Evolutionary conservation across 2,113 vertebrate species (phyloP), one percentile per base, ranked within the genome.

Genomic region (Hippotragus niger): DNA sequence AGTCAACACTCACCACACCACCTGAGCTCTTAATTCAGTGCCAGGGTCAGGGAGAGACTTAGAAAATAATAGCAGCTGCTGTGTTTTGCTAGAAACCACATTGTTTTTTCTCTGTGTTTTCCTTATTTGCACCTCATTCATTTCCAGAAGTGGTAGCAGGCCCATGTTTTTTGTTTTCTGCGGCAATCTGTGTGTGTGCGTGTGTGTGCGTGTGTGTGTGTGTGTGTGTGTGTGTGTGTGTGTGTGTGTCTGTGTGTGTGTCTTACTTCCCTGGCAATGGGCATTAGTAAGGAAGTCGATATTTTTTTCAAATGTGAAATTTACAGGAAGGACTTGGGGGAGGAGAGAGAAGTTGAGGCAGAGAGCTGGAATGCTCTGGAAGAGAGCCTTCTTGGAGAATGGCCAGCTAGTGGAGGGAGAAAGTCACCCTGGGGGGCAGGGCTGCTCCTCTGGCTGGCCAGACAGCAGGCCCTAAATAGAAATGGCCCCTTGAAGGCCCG

Each of bases 261-360:
- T 64, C 19, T 94, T 71, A 64, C 52, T 84, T 33, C 1, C 16
- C 80, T 9, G 89, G 95, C 74, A 57, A 36, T 33, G 50, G 94
- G 94, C 92, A 90, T 98, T 98, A 96, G 97, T 33, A 88, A 93
- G 85, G 96, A 97, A 98, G 98, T 97, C 95, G 58, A 97, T 97
- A 96, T 91, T 81, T 11, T 85, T 97, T 97, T 95, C 60, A 2
- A 50, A 86, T 94, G 93, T 94, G 97, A 97, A 94, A 71, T 71
- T 36, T 43, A 58, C 88, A 91, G 89, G 97, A 31, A 60, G 80
- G 50, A 27, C 78, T 76, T 88, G 85, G 36, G 83, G 93, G 88
- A 90, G 78, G 93, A 90, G 80, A 67, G 21, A 90, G 93, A 76
- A 60, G 62, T 81, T 43, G 62, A 95, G 93, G 71, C 82, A 80